phyloP scores from a whole-genome alignment of 2,797 vertebrate genomes.

The Channallabes apus region DNA sequence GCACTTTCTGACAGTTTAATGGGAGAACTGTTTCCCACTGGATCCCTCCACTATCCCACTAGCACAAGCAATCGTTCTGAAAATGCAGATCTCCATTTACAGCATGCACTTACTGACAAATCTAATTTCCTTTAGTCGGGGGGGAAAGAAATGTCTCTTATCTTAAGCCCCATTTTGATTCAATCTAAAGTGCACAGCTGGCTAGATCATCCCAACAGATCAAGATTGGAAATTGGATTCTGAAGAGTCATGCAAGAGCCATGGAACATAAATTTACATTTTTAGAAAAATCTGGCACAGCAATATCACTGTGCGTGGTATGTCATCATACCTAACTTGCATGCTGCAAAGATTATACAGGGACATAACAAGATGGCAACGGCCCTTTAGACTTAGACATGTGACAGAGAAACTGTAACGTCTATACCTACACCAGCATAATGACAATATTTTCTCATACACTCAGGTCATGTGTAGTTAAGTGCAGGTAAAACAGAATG shows the following conservation, averaged over 20 bases:
- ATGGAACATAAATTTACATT: constrained; percentile 18
- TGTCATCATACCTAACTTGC: background rate
- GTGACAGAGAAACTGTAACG: background rate
- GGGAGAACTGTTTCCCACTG: constrained; percentile 45
- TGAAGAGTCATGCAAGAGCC: constrained; percentile 26
- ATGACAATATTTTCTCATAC: background rate
- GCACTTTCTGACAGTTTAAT: constrained; percentile 41
- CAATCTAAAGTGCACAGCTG: constrained; percentile 46
- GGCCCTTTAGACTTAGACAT: background rate
- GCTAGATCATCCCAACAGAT: constrained; percentile 41
- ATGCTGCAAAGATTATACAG: background rate
- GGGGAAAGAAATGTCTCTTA: constrained; percentile 35
- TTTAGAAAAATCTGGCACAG: background rate
- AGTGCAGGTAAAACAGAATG: background rate
- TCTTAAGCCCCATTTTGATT: constrained; percentile 47
- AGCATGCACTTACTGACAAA: constrained; percentile 51
- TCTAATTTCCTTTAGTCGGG: constrained; percentile 43
- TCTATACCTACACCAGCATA: background rate
- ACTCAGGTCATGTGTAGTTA: background rate
- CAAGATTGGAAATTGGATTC: constrained; percentile 45
- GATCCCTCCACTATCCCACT: constrained; percentile 44
- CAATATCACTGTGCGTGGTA: background rate
- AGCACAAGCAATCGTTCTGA: constrained; percentile 34
- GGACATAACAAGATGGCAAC: background rate
- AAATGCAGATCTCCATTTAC: constrained; percentile 29